Evolutionary conservation across 2,888 invertebrate species (phyloP).

Genomic region (Parapristionchus giblindavisi): DNA sequence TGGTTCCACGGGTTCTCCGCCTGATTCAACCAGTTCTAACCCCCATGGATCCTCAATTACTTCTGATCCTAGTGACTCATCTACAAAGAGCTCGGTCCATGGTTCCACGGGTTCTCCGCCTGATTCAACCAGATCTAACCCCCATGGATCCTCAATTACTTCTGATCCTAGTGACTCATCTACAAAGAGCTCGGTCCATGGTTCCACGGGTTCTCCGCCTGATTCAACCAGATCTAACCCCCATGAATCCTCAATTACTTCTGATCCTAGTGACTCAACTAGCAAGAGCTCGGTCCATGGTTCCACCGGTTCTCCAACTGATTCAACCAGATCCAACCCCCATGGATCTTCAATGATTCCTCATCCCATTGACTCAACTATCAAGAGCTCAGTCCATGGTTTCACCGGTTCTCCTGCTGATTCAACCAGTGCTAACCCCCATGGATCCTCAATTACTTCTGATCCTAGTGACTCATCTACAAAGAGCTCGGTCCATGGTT

Average conservation of each 20-base stretch:
- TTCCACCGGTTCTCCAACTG: background rate
- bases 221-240: background rate
- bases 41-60: background rate
- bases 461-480: too few species aligned
- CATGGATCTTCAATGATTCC: background rate
- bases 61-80: background rate
- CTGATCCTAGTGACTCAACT: background rate
- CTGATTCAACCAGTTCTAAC: background rate
- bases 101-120: background rate
- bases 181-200: background rate
- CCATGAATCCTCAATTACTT: background rate
- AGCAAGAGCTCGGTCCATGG: background rate
- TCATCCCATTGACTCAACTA: background rate
- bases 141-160: background rate
- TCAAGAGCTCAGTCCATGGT: background rate
- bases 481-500: too few species aligned
- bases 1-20: background rate
- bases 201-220: background rate
- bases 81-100: background rate
- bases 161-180: background rate
- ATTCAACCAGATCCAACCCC: background rate
- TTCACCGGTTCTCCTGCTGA: background rate
- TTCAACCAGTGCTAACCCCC: background rate
- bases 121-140: background rate
- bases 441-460: background rate